phyloP scores from a whole-genome alignment of 2,113 vertebrate genomes.

The Corapipo altera region DNA sequence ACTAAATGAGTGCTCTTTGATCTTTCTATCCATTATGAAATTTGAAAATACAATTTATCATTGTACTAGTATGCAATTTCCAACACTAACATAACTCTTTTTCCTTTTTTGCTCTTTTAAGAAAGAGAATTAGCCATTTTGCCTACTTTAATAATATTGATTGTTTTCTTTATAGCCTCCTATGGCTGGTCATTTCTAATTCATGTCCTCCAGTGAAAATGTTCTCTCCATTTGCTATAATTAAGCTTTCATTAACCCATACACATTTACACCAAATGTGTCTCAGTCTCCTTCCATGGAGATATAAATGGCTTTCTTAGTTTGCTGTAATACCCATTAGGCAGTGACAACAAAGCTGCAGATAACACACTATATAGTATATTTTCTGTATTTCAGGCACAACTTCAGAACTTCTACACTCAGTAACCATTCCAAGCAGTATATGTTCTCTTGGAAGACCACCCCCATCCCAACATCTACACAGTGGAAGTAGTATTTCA shows the following conservation, averaged over 20 bases:
- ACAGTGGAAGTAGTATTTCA: background rate
- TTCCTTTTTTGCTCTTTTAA: background rate
- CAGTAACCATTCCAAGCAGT: background rate
- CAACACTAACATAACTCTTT: background rate
- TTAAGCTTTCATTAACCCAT: constrained; percentile 35
- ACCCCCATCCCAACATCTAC: background rate
- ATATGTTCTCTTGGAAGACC: background rate
- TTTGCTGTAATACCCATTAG: background rate
- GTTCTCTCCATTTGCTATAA: constrained; percentile 31
- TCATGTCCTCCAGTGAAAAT: background rate
- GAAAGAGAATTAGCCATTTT: background rate
- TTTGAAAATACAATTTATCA: background rate
- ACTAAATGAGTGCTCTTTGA: background rate
- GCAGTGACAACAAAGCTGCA: background rate
- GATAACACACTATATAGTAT: background rate
- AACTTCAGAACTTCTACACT: background rate
- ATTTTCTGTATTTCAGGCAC: background rate
- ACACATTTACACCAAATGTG: background rate
- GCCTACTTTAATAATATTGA: constrained; percentile 6
- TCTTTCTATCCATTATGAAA: background rate
- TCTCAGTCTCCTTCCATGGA: background rate
- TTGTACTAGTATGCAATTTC: background rate
- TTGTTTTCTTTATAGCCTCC: constrained; percentile 10
- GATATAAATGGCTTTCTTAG: background rate
- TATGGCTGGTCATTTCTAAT: background rate